Percentiles rank a stretch among this genome's conserved stretches.
phyloP scores from a whole-genome alignment of 2,888 invertebrate genomes.

The Caradrina kadenii region DNA sequence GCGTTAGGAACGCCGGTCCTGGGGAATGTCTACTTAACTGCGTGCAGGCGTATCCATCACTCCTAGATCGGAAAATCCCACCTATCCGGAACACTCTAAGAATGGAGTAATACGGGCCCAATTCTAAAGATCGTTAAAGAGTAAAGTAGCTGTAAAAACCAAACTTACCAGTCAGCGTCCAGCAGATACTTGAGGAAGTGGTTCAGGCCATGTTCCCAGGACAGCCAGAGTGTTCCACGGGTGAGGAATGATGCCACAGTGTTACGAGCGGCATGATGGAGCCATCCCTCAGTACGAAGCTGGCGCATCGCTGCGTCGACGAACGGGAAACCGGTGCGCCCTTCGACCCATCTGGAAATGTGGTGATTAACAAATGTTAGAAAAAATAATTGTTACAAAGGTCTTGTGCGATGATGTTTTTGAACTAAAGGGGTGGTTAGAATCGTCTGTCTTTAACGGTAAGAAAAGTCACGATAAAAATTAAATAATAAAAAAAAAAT shows the following conservation, averaged over 20 bases:
- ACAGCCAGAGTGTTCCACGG: conserved; percentile 94
- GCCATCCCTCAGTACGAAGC: conserved; percentile 92
- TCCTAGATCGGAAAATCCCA: too few species aligned
- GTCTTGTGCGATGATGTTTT: too few species aligned
- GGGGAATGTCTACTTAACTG: too few species aligned
- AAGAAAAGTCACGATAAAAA: too few species aligned
- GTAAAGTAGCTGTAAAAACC: not conserved
- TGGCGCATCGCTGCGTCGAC: conserved; percentile 94
- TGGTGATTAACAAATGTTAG: not conserved
- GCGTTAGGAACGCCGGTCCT: too few species aligned
- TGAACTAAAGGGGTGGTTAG: too few species aligned
- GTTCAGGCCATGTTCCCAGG: conserved; percentile 93
- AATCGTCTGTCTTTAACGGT: too few species aligned
- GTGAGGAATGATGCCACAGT: conserved; percentile 94
- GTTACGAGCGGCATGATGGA: conserved; percentile 93
- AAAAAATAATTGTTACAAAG: too few species aligned
- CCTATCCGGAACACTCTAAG: too few species aligned
- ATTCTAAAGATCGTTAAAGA: not conserved
- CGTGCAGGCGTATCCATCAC: too few species aligned
- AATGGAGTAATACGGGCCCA: too few species aligned
- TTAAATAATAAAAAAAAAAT: not conserved
- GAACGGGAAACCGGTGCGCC: conserved; percentile 93
- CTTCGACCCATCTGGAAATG: conserved; percentile 88
- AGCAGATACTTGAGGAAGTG: conserved; percentile 93
- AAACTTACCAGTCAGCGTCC: conserved; percentile 92